Base-by-base conservation (phyloP, 2,888 invertebrate genomes). In the Caenorhabditis macrosperma region DNA sequence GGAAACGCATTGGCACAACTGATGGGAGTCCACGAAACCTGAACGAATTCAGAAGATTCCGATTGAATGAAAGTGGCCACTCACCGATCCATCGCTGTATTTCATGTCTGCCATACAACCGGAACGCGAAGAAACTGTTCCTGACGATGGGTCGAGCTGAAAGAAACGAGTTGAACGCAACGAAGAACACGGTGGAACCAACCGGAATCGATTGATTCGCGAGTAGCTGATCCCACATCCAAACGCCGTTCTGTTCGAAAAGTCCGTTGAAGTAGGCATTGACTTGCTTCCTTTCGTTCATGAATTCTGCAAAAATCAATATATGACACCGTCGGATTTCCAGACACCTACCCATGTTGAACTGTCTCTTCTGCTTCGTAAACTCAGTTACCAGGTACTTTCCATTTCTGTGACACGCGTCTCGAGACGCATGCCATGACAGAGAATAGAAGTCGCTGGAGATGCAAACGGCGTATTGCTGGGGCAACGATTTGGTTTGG, bases 81-180 rank as follows among this genome's bases (percentile, higher is more conserved):
- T 46, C 48, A 61, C 66, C 17, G 66, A 20, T 41, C 54, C 54
- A 30, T 66, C 66, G 30, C 52, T 41, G 20, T 54, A 54, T 9
- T 54, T 52, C 30, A 66, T 30, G 35, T 66, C 54, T 0, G 66
- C 66, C 0, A 66, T 26, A n/a, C 66, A 66, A 30, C 41, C 54
- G 20, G 54, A 44, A 20, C 38, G 35, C 6, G 54, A 20, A 15
- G 22, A 26, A 7, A 66, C 44, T 2, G 54, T 28, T 15, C 66
- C 66, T 1, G 66, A 66, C 1, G 66, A 54, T 28, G 66, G 54
- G 15, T 66, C 66, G 12, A 66, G 44, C 66, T 66, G 66, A 2
- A 28, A 57, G n/a, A 12, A 15, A 12, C 7, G 9, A 20, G 24
- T 15, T 41, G 46, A 7, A 7, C 7, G n/a, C 6, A 48, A 3